These are phyloP conservation scores for Lepus europaeus DNA, from an alignment of 2,113 vertebrate species.

Conservation along the genomic window DNA sequence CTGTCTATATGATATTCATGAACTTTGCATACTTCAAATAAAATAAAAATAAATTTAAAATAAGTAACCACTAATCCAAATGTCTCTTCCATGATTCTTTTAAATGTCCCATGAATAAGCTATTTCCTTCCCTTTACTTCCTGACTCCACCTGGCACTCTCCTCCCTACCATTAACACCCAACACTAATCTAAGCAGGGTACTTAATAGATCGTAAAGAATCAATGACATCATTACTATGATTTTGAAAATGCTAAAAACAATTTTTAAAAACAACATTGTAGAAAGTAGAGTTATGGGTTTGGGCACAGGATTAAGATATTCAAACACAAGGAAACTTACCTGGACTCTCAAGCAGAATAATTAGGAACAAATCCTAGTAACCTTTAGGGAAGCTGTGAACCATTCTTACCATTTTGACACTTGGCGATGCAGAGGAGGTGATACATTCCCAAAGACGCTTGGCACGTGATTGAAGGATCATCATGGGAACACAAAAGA, in stretches of 20 bases:
- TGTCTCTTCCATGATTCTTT: no score
- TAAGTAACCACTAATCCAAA: no score
- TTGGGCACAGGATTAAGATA: not conserved
- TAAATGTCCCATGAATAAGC: not conserved
- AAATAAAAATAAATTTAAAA: no score
- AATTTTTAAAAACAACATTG: not conserved
- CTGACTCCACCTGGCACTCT: not conserved
- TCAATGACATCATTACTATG: not conserved
- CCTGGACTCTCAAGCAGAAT: not conserved
- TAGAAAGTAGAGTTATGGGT: not conserved
- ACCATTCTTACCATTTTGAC: slow-evolving; percentile 63
- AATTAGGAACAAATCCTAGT: not conserved
- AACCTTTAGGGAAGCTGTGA: not conserved
- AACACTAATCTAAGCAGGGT: not conserved
- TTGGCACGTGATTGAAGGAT: not conserved
- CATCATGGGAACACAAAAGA: slow-evolving; percentile 56
- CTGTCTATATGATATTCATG: no score
- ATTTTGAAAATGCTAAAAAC: not conserved
- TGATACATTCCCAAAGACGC: slow-evolving; percentile 62
- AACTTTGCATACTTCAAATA: no score
- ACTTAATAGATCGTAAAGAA: not conserved
- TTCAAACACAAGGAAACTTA: not conserved
- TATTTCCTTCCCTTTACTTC: not conserved
- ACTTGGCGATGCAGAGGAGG: slow-evolving; percentile 67
- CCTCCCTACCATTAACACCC: not conserved